Percentiles rank a stretch among this genome's conserved stretches.
These are phyloP conservation scores for Muscicapa comitata DNA, from an alignment of 2,797 vertebrate species.

Conservation along the genomic window DNA sequence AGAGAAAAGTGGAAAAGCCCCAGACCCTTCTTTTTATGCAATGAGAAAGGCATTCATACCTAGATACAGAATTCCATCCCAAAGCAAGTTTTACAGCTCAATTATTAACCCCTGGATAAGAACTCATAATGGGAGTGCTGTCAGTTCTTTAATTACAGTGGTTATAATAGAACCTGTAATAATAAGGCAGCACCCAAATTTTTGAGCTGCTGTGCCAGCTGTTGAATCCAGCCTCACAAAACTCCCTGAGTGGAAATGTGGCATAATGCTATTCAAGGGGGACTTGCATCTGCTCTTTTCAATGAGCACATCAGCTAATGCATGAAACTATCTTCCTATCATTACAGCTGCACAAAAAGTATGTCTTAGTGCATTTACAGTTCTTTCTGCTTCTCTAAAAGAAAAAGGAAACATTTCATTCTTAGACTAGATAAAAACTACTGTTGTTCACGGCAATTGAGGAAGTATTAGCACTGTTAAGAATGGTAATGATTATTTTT, in stretches of 20 bases:
- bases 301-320: background rate
- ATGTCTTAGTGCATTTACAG: background rate
- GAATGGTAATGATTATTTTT: background rate
- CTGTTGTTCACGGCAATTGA: background rate
- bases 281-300: background rate
- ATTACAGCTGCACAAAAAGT: background rate
- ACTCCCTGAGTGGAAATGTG: background rate
- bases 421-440: background rate
- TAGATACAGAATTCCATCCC: background rate
- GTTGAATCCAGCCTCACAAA: background rate
- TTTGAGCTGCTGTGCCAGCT: background rate
- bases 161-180: background rate
- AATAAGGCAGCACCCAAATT: background rate
- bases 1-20: background rate
- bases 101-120: background rate
- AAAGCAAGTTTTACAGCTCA: background rate
- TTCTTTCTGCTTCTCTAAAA: background rate
- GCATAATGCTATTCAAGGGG: background rate
- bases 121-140: background rate
- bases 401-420: background rate
- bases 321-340: background rate
- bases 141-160: slow-evolving; percentile 1
- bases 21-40: background rate
- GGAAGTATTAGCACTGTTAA: background rate
- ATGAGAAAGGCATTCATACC: background rate